Base-by-base conservation (phyloP, 2,113 vertebrate species). In the Hemichromis elongatus region DNA sequence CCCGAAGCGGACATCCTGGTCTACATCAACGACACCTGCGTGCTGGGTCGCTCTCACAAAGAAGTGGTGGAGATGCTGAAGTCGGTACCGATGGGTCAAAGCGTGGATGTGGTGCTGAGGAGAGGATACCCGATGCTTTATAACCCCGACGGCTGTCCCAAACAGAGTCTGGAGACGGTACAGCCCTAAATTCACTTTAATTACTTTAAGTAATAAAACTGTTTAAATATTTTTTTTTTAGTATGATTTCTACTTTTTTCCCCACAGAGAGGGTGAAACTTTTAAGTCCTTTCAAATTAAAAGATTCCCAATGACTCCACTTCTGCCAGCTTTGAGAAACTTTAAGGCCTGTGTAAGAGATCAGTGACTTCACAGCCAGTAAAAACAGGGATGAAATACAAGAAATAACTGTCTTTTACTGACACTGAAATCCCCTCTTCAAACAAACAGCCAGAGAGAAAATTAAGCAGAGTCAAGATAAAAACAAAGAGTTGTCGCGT, bases 31-130 rank as follows among this genome's bases (percentile, higher is more conserved):
- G 95, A 96, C 84, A 77, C 19, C 16, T 96, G 96, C 9, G 96
- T 97, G 33, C 85, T 97, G 89, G 96, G 96, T 3, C 91, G 92
- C 79, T 96, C 96, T 3, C 96, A 97, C 30, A 97, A 96, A 42
- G 96, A 96, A 87, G 96, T 96, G 81, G 96, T 97, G 87, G 96
- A 96, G 87, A 92, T 96, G 92, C 93, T 97, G 66, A 96, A 96
- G 92, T 87, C 94, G 0, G 96, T 96, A 3, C 95, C 95, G 1
- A 95, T 94, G 94, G 93, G 94, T 35, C 92, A 94, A 86, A 93
- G 92, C 5, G 94, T 94, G 87, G 94, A 94, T 19, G 94, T 94
- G 92, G 94, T 94, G 21, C 88, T 94, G 86, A 92, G 94, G 86
- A 86, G 94, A 37, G 94, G 93, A 13, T 94, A 95, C 89, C 93